phyloP scores from a whole-genome alignment of 2,888 invertebrate species.

The Mamestra brassicae region DNA sequence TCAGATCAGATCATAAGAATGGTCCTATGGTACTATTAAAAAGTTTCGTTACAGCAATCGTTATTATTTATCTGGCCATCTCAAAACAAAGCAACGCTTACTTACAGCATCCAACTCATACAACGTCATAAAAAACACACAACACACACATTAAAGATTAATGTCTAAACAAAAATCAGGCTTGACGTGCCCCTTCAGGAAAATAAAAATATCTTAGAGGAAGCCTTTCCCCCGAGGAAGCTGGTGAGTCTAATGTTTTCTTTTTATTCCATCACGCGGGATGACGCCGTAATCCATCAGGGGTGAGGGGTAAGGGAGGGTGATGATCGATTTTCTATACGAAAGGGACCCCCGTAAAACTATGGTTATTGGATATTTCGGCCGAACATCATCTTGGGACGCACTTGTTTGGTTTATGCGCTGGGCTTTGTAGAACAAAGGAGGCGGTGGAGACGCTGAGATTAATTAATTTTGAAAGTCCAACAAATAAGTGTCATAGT shows the following conservation, averaged over 20 bases:
- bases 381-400: conserved; percentile 79
- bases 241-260: conserved; percentile 86
- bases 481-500: neutral
- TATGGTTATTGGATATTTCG: conserved; percentile 89
- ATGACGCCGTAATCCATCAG: conserved; percentile 87
- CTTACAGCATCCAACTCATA: conserved; percentile 35
- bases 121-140: conserved; percentile 55
- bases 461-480: neutral
- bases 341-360: conserved; percentile 83
- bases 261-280: conserved; percentile 86
- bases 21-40: neutral
- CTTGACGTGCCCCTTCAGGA: conserved; percentile 80
- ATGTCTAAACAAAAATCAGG: conserved; percentile 79
- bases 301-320: conserved; percentile 68
- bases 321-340: conserved; percentile 85
- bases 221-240: conserved; percentile 78
- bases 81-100: conserved; percentile 30
- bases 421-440: conserved; percentile 68
- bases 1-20: neutral
- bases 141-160: conserved; percentile 75
- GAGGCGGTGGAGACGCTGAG: conserved; percentile 61
- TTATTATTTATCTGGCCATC: neutral
- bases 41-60: neutral
- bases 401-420: conserved; percentile 80
- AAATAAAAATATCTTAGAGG: conserved; percentile 80